These are phyloP conservation scores for Trematocara zebra DNA, from an alignment of 2,113 vertebrate species.

Conservation along the genomic window DNA sequence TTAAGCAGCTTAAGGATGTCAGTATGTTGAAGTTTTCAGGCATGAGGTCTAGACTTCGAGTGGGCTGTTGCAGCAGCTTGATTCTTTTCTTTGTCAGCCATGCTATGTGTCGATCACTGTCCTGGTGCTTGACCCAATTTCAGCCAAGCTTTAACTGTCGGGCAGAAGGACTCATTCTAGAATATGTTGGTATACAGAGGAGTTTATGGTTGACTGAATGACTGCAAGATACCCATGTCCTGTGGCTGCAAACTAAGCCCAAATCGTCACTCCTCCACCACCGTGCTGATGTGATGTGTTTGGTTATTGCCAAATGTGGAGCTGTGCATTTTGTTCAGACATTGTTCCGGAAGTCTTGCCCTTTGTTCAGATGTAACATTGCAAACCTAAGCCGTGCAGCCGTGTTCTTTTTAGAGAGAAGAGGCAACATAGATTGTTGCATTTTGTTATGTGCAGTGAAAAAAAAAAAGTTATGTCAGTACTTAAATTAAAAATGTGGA, in stretches of 20 bases:
- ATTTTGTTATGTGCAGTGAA: background rate
- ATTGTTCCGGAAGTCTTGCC: background rate
- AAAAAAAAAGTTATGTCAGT: background rate
- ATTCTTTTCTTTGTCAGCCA: background rate
- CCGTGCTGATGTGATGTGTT: background rate
- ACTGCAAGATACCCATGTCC: fast-evolving
- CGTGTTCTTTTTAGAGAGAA: background rate
- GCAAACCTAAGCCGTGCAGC: fast-evolving
- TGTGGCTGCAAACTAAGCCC: background rate
- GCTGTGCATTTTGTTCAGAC: background rate
- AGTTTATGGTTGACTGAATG: background rate
- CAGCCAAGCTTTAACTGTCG: background rate
- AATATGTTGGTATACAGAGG: background rate
- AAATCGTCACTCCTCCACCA: background rate
- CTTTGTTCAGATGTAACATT: background rate
- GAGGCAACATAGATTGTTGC: background rate
- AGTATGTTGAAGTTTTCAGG: background rate
- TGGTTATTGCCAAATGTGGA: background rate
- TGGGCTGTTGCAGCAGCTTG: background rate
- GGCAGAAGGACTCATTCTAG: background rate
- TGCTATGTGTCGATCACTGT: background rate
- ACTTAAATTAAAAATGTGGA: background rate
- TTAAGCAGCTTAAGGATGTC: background rate
- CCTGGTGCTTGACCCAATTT: background rate
- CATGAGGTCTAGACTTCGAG: background rate